These are phyloP conservation scores for Aphelenchoides avenae DNA, from an alignment of 1,140 invertebrate species.

Conservation along the genomic window DNA sequence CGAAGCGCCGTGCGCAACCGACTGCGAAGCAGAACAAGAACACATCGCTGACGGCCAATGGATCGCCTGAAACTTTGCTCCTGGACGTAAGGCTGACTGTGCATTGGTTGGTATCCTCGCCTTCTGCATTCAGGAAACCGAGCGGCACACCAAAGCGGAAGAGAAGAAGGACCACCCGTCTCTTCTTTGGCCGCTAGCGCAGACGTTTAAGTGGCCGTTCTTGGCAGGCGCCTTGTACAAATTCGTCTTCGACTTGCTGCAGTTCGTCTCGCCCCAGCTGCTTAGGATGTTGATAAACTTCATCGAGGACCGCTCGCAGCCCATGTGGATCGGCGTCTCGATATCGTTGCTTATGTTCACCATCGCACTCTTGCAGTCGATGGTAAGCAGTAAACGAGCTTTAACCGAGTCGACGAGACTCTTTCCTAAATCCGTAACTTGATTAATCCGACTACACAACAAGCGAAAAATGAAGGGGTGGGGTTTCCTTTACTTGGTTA, in stretches of 20 bases:
- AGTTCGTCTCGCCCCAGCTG: conserved; percentile 77
- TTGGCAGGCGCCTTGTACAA: conserved; percentile 62
- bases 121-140: conserved; percentile 64
- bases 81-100: no score
- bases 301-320: conserved; percentile 47
- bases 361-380: conserved; percentile 33
- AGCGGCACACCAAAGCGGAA: conserved; percentile 75
- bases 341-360: conserved; percentile 52
- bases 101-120: no score
- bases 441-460: no score
- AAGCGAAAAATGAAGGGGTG: no score
- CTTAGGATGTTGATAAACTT: conserved; percentile 49
- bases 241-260: conserved; percentile 74
- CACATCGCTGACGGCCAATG: no score
- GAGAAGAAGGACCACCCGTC: conserved; percentile 44
- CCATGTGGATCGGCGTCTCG: conserved; percentile 49
- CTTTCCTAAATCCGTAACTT: no score
- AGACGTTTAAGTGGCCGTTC: conserved; percentile 59
- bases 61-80: no score
- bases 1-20: no score
- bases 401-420: not conserved
- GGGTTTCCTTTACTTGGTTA: no score
- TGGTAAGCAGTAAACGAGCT: conserved; percentile 25
- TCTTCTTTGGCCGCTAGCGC: conserved; percentile 62
- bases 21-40: no score